Base-by-base conservation (phyloP, 1,140 invertebrate genomes). In the Magallana ariakensis region DNA sequence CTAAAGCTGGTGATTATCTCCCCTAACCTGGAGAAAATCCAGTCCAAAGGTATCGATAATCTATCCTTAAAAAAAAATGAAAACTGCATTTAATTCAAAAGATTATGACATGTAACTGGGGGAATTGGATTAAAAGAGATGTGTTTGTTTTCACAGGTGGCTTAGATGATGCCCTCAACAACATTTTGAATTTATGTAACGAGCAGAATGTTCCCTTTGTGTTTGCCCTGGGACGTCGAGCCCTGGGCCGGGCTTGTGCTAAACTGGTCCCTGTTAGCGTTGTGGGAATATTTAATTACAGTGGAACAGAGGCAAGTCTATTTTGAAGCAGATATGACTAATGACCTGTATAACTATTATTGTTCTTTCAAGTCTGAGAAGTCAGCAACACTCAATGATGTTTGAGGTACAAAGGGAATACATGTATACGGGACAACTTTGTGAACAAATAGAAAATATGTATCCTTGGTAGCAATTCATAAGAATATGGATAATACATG, bases 1-100 rank as follows among this genome's bases (percentile, higher is more conserved):
- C 93, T 96, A 3, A 96, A 95, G 90, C 93, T 96, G 87, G 91
- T 96, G 0, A 94, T 97, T 1, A 93, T 97, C 84, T 96, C 96
- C 5, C 95, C 96, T 3, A 95, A 96, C 89, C 90, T 95, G 90
- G 95, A 95, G 89, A 95, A 95, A 87, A 95, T 95, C 54, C 92
- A 94, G 85, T 94, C 94, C 0, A 94, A 94, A 93, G 94, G 94
- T 94, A 84, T 11, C 0, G 19, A 26, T 54, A 46, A 10, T 80
- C 53, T 11, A 26, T 80, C n/a, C 22, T 26, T 46, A 5, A 62
- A 62, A 5, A 62, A 62, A 16, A 16, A 15, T 62, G 15, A 62
- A 19, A 16, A 62, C 15, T 62, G 60, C 15, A 62, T 62, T 62
- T 19, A 16, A 62, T 16, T 7, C 0, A 16, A 15, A 16, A 62